Percentiles rank a stretch among this genome's conserved stretches.
Evolutionary conservation across 2,113 vertebrate genomes (phyloP).

Genomic region (Cyprinus carpio): DNA sequence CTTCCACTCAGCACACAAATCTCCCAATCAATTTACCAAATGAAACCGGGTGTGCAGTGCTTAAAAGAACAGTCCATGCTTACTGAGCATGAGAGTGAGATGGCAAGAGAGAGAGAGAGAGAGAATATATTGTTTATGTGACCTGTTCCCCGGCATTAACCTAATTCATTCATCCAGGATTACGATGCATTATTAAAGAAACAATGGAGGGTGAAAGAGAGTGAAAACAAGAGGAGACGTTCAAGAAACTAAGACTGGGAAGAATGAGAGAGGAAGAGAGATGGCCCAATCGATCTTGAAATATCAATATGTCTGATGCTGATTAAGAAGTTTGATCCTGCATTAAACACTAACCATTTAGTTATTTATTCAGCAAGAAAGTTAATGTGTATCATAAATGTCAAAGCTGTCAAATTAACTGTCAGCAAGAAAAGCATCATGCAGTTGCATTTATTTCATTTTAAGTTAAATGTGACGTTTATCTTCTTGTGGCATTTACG

Average conservation of each 20-base stretch:
- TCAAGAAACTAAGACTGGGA: background rate
- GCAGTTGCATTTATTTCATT: background rate
- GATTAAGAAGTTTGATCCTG: background rate
- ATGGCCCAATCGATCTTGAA: background rate
- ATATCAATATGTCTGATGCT: background rate
- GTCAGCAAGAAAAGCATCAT: background rate
- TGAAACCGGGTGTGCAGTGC: slow-evolving; percentile 46
- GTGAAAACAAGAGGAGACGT: slow-evolving; percentile 15
- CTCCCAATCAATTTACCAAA: slow-evolving; percentile 54
- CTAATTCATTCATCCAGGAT: slow-evolving; percentile 52
- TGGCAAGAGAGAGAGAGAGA: slow-evolving; percentile 30
- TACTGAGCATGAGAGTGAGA: slow-evolving; percentile 21
- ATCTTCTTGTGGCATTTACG: background rate
- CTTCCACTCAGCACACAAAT: slow-evolving; percentile 48
- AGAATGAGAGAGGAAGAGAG: background rate
- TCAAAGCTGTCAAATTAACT: background rate
- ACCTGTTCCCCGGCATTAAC: slow-evolving; percentile 48
- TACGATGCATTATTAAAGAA: slow-evolving; percentile 32
- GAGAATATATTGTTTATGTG: slow-evolving; percentile 46
- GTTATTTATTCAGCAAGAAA: background rate
- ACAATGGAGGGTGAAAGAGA: slow-evolving; percentile 32
- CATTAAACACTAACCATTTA: background rate
- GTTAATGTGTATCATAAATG: background rate
- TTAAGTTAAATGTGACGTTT: background rate
- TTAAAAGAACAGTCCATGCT: slow-evolving; percentile 40